A percentile compares a stretch with the other conserved stretches of the same genome.
Evolutionary conservation across 2,113 vertebrate genomes (phyloP).

Genomic region (Onychostruthus taczanowskii): DNA sequence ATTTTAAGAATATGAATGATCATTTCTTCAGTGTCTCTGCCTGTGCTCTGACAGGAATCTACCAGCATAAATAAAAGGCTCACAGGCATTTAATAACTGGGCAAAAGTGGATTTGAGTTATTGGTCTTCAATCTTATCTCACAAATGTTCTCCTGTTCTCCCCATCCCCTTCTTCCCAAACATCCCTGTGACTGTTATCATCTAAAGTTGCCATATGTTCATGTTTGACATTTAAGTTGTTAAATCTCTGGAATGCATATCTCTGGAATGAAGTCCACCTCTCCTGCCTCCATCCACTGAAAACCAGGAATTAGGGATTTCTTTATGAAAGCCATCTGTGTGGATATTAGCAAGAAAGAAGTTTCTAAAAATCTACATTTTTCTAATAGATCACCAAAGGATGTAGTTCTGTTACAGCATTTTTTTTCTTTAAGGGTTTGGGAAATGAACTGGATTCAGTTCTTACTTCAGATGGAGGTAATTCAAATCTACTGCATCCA

Average conservation of each 20-base stretch:
- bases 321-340: background rate
- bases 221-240: background rate
- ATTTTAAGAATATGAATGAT: background rate
- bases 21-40: background rate
- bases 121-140: background rate
- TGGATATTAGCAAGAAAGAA: rapidly evolving
- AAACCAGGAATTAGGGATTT: background rate
- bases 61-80: background rate
- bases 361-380: background rate
- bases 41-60: background rate
- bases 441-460: background rate
- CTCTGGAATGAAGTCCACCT: background rate
- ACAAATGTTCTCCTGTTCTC: background rate
- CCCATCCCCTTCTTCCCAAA: background rate
- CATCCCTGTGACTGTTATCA: background rate
- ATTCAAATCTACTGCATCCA: background rate
- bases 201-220: background rate
- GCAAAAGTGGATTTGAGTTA: background rate
- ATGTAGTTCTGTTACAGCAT: background rate
- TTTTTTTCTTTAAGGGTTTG: background rate
- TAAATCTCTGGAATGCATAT: background rate
- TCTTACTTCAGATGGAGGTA: background rate
- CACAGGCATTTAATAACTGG: background rate
- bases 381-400: background rate
- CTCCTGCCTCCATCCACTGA: background rate